Evolutionary conservation across 2,888 invertebrate species (phyloP).

Genomic region (Lucinisca nassula): DNA sequence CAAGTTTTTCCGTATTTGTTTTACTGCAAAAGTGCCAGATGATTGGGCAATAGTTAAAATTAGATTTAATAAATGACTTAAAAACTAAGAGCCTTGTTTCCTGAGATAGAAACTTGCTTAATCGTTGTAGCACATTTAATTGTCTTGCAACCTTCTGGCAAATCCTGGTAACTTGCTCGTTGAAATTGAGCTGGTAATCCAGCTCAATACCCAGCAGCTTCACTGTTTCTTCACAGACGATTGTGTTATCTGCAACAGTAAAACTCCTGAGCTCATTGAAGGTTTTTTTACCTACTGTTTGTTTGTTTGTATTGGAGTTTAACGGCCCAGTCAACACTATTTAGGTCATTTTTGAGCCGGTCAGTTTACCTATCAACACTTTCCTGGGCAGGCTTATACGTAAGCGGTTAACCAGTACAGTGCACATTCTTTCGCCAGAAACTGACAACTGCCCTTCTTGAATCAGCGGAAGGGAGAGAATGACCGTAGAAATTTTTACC

Average conservation of each 20-base stretch:
- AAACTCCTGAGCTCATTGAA: not conserved
- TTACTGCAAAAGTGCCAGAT: slow-evolving; percentile 18
- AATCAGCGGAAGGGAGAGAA: no score
- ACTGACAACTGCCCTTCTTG: no score
- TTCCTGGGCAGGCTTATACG: no score
- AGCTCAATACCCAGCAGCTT: not conserved
- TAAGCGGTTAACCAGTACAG: no score
- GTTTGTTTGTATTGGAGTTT: no score
- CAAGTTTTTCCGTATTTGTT: not conserved
- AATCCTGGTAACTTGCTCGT: slow-evolving; percentile 6
- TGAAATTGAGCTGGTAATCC: not conserved
- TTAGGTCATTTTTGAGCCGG: no score
- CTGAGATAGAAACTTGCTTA: not conserved
- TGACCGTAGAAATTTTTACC: no score
- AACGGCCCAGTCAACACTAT: no score
- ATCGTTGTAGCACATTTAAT: slow-evolving; percentile 13
- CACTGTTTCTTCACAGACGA: not conserved
- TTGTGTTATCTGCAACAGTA: not conserved
- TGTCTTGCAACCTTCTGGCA: slow-evolving; percentile 11
- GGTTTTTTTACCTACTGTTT: no score
- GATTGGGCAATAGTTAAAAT: slow-evolving; percentile 24
- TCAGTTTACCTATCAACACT: no score
- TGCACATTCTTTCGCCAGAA: no score
- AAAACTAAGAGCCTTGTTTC: not conserved
- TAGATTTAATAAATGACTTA: not conserved